Percentiles rank a stretch among this genome's conserved stretches.
Conservation (phyloP, 2,888 invertebrate species). For the Aleiodes alternator region DNA sequence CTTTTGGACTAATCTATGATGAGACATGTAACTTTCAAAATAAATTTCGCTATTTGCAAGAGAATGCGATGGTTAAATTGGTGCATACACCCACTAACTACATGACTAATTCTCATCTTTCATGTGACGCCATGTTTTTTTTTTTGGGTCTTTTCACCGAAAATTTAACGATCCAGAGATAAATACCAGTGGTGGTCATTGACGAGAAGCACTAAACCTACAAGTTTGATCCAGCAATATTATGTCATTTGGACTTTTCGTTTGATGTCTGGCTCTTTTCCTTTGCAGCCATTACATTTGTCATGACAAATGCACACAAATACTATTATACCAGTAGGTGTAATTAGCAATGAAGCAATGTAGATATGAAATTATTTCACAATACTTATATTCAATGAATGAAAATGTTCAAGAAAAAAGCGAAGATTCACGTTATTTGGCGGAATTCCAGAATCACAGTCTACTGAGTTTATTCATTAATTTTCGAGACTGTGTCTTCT, state of each 20-base stretch:
- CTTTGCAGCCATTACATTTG: conserved; percentile 40
- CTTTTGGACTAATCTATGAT: too few species aligned
- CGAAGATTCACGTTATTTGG: conserved; percentile 23
- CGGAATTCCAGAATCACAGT: conserved; percentile 27
- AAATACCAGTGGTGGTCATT: conserved; percentile 11
- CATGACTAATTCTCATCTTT: conserved; percentile 25
- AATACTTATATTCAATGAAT: conserved; percentile 25
- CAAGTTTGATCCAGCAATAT: background rate
- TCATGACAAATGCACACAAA: conserved; percentile 49
- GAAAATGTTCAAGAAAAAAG: conserved; percentile 1
- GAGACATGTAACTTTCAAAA: too few species aligned
- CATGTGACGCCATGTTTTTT: conserved; percentile 36
- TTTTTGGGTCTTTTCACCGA: background rate
- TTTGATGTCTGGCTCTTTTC: conserved; percentile 30
- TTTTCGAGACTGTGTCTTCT: conserved; percentile 33
- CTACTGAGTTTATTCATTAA: conserved; percentile 31
- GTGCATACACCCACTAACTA: conserved; percentile 3
- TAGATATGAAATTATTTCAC: background rate
- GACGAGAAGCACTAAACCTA: background rate
- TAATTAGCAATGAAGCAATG: background rate
- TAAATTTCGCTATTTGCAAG: too few species aligned
- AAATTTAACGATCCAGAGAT: conserved; percentile 27
- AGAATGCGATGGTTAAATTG: too few species aligned
- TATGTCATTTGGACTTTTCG: background rate
- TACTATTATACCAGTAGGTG: background rate